Evolutionary conservation across 1,140 invertebrate species (phyloP).

Genomic region (Gryon sp.): DNA sequence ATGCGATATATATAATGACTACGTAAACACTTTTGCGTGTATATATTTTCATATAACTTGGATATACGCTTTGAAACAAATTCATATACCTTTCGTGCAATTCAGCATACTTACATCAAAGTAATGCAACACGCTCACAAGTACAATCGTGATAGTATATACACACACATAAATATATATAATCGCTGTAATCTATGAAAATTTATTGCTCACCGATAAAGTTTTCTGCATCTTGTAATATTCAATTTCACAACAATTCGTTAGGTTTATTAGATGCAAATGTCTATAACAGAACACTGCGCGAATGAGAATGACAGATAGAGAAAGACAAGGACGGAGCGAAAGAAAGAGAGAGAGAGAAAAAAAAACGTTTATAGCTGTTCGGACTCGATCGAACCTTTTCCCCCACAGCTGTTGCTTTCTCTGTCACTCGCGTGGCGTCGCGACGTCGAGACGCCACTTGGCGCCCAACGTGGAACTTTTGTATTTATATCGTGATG

Average conservation of each 20-base stretch:
- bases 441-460: conserved; percentile 63
- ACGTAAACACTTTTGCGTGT: not conserved
- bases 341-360: not conserved
- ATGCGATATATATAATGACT: conserved; percentile 16
- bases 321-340: not conserved
- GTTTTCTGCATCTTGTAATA: conserved; percentile 26
- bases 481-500: conserved; percentile 65
- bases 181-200: not conserved
- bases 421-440: conserved; percentile 13
- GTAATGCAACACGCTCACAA: conserved; percentile 4
- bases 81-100: not conserved
- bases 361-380: conserved; percentile 19
- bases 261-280: conserved; percentile 5
- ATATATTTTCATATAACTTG: conserved; percentile 8
- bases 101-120: conserved; percentile 7
- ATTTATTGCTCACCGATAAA: conserved; percentile 29
- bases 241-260: conserved; percentile 27
- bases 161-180: not conserved
- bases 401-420: not conserved
- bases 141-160: not conserved
- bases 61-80: conserved; percentile 28
- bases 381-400: conserved; percentile 4
- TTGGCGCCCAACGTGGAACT: conserved; percentile 55
- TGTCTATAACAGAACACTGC: too few species aligned
- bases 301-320: too few species aligned